Base-by-base conservation (phyloP, 1,140 invertebrate species). In the Microvelia longipes region DNA sequence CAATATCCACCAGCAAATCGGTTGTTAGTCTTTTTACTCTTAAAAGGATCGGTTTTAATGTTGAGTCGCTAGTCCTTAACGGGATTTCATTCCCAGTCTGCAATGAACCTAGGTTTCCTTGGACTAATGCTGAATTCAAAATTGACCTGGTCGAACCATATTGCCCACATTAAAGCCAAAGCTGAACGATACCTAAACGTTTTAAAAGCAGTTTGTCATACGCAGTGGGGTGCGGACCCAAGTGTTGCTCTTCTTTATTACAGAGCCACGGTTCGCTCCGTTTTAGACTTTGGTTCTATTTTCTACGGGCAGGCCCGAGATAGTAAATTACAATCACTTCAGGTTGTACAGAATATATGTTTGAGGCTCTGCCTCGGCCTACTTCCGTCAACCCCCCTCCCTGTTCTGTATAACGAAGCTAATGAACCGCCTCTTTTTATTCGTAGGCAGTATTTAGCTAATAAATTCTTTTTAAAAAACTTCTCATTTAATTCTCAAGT, bases 151-250 rank as follows among this genome's bases (percentile, higher is more conserved):
- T 11, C 35, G 19, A 50, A 50, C 19, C 35, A 50, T 19, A 50
- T 50, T 11, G 19, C 5, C 19, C 5, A 11, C 1, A 29, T 25
- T 24, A 29, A 29, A 24, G 5, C 28, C 14, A 68, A 35, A 50
- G 28, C 67, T 29, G 67, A 68, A 68, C n/a, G n/a, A 68, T 28
- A 29, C 2, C n/a, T 50, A 68, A 68, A 68, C 30, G 67, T 29
- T 14, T 35, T 68, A 29, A 68, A 29, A 25, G 27, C 67, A 13
- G 27, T 68, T 29, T 30, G 2, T 30, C n/a, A 27, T n/a, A 35
- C 19, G 24, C n/a, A 29, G 13, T 68, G 67, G 67, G 67, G 67
- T 1, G 28, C 27, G 1, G 67, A 68, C 29, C 67, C 67, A 19
- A 30, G n/a, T 24, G 26, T 35, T 29, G 28, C 27, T 13, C 27